These are phyloP conservation scores for Charadrius vociferus DNA, from an alignment of 2,113 vertebrate genomes.

Conservation along the genomic window DNA sequence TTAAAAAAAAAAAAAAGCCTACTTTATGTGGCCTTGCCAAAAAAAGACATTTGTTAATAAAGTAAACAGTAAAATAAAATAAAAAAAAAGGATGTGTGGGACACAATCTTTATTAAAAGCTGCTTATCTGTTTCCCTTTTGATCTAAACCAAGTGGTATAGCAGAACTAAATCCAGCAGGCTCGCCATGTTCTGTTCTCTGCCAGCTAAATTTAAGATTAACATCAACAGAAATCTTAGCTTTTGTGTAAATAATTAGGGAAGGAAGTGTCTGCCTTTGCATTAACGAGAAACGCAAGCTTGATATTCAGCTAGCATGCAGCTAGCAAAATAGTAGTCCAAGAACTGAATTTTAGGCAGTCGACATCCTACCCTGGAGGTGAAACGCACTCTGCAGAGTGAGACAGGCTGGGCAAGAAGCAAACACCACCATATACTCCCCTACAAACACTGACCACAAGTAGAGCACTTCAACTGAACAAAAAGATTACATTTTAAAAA, in stretches of 20 bases:
- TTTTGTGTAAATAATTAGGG: background rate
- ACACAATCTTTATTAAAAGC: background rate
- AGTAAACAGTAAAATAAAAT: background rate
- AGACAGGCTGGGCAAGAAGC: background rate
- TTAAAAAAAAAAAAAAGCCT: background rate
- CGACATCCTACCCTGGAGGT: background rate
- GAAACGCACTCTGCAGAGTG: background rate
- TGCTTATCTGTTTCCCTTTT: background rate
- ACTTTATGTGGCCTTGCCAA: background rate
- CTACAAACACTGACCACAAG: background rate
- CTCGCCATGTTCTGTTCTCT: background rate
- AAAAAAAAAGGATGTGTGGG: background rate
- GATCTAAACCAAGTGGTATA: background rate
- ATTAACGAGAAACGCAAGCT: background rate
- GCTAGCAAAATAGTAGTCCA: background rate
- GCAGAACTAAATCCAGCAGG: background rate
- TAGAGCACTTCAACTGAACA: background rate
- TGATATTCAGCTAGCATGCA: background rate
- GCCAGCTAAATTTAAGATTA: background rate
- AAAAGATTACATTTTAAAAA: background rate
- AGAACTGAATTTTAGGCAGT: background rate
- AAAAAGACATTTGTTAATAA: background rate
- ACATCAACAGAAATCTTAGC: background rate
- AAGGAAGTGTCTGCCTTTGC: background rate
- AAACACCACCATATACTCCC: background rate